Evolutionary conservation across 2,113 vertebrate genomes (phyloP).

Genomic region (Caracal caracal): DNA sequence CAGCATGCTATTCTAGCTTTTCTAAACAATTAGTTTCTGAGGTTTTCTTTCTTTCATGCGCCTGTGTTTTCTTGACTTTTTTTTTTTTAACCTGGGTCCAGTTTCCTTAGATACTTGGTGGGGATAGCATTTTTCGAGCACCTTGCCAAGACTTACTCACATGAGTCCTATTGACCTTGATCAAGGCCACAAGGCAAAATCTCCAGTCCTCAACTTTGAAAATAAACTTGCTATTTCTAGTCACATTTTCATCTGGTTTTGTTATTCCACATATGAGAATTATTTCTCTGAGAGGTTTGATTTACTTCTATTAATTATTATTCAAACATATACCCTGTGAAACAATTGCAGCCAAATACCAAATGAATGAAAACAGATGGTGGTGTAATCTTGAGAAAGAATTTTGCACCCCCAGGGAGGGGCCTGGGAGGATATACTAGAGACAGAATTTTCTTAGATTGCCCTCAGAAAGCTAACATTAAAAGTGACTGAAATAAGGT

Average conservation of each 20-base stretch:
- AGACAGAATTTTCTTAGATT: constrained; percentile 66
- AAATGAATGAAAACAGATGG: constrained; percentile 86
- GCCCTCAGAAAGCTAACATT: constrained; percentile 61
- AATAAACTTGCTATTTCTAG: constrained; percentile 69
- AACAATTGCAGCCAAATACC: constrained; percentile 81
- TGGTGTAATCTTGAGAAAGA: constrained; percentile 74
- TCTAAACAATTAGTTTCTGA: constrained; percentile 58
- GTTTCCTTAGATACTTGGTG: constrained; percentile 44
- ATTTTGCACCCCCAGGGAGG: constrained; percentile 20
- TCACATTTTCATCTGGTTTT: constrained; percentile 79
- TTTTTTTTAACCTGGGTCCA: constrained; percentile 54
- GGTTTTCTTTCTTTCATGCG: constrained; percentile 54
- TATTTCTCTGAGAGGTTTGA: constrained; percentile 83
- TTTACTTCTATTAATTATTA: constrained; percentile 83
- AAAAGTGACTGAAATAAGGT: constrained; percentile 69
- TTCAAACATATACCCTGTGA: constrained; percentile 81
- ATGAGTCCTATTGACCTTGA: constrained; percentile 65
- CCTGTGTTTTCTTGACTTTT: constrained; percentile 62
- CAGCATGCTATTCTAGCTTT: constrained; percentile 68
- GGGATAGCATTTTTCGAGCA: constrained; percentile 35
- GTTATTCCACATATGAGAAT: constrained; percentile 78
- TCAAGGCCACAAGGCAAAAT: constrained; percentile 61
- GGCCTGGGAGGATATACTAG: background rate
- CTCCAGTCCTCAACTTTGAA: constrained; percentile 67
- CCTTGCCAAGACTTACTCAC: constrained; percentile 46